These are phyloP conservation scores for Calameuta idolon DNA, from an alignment of 2,888 invertebrate species.

Conservation along the genomic window DNA sequence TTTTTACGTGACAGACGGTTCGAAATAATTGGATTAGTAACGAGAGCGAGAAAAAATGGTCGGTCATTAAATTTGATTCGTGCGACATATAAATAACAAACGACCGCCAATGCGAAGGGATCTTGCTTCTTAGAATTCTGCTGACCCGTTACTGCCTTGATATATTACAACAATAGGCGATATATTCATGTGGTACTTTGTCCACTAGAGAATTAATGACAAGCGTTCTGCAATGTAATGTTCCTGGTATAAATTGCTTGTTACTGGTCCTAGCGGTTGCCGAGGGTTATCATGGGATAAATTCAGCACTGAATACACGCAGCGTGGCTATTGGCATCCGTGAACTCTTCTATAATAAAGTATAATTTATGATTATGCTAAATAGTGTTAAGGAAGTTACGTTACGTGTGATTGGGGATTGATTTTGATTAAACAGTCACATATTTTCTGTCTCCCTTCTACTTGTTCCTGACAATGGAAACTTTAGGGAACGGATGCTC, in stretches of 20 bases:
- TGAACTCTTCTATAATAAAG: background rate
- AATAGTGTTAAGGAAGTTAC: background rate
- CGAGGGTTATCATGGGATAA: background rate
- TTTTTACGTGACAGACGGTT: background rate
- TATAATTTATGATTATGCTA: background rate
- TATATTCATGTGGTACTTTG: constrained; percentile 24
- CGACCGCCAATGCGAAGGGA: background rate
- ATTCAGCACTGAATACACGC: background rate
- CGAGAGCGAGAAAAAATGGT: background rate
- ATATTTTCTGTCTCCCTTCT: background rate
- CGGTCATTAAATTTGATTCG: background rate
- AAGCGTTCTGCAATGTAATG: no score
- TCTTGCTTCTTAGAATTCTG: background rate
- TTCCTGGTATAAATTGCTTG: no score
- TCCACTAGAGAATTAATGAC: background rate
- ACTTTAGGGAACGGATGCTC: background rate
- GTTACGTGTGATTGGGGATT: background rate
- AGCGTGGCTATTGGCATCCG: background rate
- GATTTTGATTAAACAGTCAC: background rate
- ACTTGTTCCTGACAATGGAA: background rate
- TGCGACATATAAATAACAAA: background rate
- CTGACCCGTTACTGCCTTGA: constrained; percentile 6
- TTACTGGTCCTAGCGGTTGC: no score
- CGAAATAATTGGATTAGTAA: background rate
- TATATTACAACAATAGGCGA: constrained; percentile 28